Conservation (phyloP, 2,888 invertebrate species). For the Diloba caeruleocephala region DNA sequence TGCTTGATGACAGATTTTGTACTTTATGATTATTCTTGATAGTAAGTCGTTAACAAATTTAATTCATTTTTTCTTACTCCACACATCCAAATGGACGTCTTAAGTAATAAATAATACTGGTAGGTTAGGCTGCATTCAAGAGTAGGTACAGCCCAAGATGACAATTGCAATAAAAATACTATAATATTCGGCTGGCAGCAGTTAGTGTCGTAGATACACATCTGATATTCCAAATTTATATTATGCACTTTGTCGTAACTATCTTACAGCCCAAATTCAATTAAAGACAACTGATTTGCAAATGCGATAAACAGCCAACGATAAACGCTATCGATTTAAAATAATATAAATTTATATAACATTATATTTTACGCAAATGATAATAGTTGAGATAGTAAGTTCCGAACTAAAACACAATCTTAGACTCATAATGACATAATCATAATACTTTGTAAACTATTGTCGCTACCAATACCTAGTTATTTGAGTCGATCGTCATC, state of each 20-base stretch:
- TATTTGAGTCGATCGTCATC: too few species aligned
- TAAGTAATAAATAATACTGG: background rate
- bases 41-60: background rate
- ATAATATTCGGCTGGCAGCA: conserved; percentile 5
- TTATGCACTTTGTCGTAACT: conserved; percentile 1
- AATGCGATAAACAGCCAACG: conserved; percentile 31
- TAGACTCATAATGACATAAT: too few species aligned
- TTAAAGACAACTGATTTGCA: conserved; percentile 13
- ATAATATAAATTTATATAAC: conserved; percentile 35
- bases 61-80: too few species aligned
- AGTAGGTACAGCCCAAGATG: too few species aligned
- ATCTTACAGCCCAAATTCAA: conserved; percentile 20
- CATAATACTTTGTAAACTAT: too few species aligned
- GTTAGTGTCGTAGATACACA: background rate
- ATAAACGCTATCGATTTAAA: conserved; percentile 43
- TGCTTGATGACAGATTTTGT: conserved; percentile 6
- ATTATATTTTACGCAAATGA: conserved; percentile 23
- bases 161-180: too few species aligned
- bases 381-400: conserved; percentile 23
- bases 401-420: background rate
- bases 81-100: too few species aligned
- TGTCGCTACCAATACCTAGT: too few species aligned
- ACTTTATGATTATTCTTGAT: background rate
- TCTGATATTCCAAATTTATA: conserved; percentile 3
- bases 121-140: too few species aligned